A percentile compares a stretch with the other conserved stretches of the same genome.
phyloP scores from a whole-genome alignment of 2,113 vertebrate genomes.

The Platycercus adscitus region DNA sequence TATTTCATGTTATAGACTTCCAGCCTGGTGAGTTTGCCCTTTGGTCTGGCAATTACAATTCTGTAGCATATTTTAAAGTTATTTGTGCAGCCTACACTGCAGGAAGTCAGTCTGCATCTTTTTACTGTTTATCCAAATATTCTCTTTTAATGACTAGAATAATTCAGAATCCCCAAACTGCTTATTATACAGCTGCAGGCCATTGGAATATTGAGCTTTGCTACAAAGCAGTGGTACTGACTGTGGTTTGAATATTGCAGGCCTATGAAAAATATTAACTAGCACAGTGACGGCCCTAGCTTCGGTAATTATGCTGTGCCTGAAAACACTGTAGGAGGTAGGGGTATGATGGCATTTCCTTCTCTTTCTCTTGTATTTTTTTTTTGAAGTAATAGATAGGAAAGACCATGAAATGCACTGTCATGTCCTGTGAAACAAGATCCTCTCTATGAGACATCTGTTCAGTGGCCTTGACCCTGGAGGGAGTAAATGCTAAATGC shows the following conservation, averaged over 20 bases:
- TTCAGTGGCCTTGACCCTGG: neutral
- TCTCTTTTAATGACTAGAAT: conserved; percentile 35
- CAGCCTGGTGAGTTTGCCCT: neutral
- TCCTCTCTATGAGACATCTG: neutral
- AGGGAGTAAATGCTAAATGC: neutral
- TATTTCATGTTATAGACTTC: neutral
- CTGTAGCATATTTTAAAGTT: neutral
- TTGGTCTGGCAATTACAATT: neutral
- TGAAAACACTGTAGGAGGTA: neutral
- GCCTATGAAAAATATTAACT: neutral
- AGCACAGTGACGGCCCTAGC: neutral
- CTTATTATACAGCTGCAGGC: conserved; percentile 40
- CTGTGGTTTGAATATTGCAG: neutral
- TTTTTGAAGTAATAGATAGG: neutral
- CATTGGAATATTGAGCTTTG: conserved; percentile 5
- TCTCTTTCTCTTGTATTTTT: neutral
- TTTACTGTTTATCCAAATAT: conserved; percentile 29
- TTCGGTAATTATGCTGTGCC: neutral
- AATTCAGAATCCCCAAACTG: conserved; percentile 14
- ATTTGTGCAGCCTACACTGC: neutral
- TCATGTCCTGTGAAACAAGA: neutral
- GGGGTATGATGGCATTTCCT: neutral
- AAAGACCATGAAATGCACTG: neutral
- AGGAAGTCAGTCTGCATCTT: neutral
- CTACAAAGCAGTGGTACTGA: neutral